Conservation (phyloP, 2,888 invertebrate species). For the Lymantria dispar region DNA sequence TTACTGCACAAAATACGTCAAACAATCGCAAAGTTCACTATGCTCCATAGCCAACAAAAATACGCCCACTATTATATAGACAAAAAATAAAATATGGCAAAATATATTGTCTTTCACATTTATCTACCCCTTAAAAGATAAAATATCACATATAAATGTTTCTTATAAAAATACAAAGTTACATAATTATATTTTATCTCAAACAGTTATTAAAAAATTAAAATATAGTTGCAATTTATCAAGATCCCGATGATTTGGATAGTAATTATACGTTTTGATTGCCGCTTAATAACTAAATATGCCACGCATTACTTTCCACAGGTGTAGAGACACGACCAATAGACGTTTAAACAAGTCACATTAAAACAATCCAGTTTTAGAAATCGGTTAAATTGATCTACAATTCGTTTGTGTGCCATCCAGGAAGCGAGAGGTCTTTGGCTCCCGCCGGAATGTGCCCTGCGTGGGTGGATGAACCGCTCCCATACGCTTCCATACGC, state of each 20-base stretch:
- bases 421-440: conserved; percentile 79
- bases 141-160: too few species aligned
- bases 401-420: conserved; percentile 59
- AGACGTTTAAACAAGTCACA: conserved; percentile 23
- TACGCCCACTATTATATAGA: too few species aligned
- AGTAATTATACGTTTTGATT: not conserved
- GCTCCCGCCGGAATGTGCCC: conserved; percentile 73
- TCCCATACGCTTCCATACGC: conserved; percentile 41
- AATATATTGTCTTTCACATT: too few species aligned
- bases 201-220: too few species aligned
- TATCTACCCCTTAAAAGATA: too few species aligned
- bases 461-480: conserved; percentile 58
- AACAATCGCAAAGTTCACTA: too few species aligned
- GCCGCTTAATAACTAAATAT: conserved; percentile 16
- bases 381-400: conserved; percentile 46
- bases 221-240: not conserved
- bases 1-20: too few species aligned
- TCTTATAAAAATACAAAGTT: too few species aligned
- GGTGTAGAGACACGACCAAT: conserved; percentile 17
- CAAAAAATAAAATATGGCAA: too few species aligned
- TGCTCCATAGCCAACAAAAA: too few species aligned
- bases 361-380: conserved; percentile 41
- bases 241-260: not conserved
- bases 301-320: conserved; percentile 18
- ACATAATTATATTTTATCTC: too few species aligned